Percentiles rank a stretch among this genome's conserved stretches.
Conservation (phyloP, 2,113 vertebrate genomes). For the Neotoma lepida region DNA sequence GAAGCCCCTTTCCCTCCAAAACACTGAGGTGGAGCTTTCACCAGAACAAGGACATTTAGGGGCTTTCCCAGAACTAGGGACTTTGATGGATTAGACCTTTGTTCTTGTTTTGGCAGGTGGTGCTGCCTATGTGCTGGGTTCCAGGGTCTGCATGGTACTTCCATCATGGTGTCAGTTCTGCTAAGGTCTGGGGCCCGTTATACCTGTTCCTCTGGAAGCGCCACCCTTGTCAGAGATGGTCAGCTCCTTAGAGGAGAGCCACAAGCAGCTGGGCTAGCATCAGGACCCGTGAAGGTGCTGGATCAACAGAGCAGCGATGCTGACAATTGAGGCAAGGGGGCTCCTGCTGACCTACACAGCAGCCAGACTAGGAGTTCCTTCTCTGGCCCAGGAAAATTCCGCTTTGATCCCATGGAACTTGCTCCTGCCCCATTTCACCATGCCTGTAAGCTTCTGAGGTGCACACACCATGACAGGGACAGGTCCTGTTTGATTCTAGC, state of each 20-base stretch:
- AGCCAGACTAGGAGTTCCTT: neutral
- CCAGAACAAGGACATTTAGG: neutral
- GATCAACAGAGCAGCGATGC: neutral
- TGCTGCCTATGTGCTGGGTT: neutral
- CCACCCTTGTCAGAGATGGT: neutral
- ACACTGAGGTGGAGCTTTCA: too few relatives aligned
- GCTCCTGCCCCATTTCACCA: neutral
- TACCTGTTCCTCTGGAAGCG: neutral
- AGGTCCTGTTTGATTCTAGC: neutral
- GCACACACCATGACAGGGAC: neutral
- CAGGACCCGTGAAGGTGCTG: neutral
- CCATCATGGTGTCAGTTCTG: neutral
- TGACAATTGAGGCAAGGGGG: neutral
- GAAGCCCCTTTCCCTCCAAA: too few relatives aligned
- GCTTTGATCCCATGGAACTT: neutral
- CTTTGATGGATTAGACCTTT: neutral
- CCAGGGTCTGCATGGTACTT: neutral
- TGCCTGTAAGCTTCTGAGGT: neutral
- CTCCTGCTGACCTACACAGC: neutral
- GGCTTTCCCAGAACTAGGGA: neutral
- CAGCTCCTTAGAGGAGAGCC: neutral
- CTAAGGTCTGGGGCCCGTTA: neutral
- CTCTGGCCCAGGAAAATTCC: neutral
- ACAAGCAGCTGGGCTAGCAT: neutral
- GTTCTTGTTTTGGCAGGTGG: neutral